Conservation (phyloP, 2,797 vertebrate genomes). For the Tokudaia muenninki region DNA sequence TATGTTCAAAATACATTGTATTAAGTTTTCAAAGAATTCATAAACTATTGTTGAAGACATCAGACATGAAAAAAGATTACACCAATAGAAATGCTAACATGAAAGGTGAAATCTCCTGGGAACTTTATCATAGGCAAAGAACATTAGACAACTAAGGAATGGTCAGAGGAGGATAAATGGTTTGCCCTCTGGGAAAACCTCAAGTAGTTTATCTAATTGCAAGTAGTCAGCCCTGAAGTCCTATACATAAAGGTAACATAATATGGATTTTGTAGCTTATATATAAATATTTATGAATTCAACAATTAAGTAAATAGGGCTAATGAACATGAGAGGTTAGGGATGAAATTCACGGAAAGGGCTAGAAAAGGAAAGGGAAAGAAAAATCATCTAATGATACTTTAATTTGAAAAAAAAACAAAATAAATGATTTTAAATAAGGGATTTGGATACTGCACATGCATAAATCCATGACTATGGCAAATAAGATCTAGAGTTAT, state of each 20-base stretch:
- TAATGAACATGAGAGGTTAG: not conserved
- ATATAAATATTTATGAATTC: not conserved
- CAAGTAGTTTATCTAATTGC: not conserved
- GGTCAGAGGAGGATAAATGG: too few relatives aligned
- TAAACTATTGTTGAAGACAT: not conserved
- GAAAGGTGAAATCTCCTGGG: not conserved
- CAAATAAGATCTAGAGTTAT: not conserved
- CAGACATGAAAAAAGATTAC: too few relatives aligned
- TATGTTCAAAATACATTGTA: not conserved
- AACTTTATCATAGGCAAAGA: not conserved
- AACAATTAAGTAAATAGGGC: not conserved
- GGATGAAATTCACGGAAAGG: not conserved
- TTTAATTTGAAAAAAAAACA: not conserved
- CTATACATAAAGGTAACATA: not conserved
- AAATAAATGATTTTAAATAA: not conserved
- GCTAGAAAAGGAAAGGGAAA: not conserved
- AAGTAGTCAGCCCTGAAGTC: not conserved
- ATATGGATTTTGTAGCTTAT: too few relatives aligned
- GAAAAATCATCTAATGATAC: not conserved
- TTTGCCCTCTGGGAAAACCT: accelerated
- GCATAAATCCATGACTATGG: not conserved
- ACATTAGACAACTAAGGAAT: not conserved
- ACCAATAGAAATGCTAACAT: too few relatives aligned
- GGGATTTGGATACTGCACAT: not conserved
- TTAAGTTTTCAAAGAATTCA: not conserved